Evolutionary conservation across 2,888 invertebrate genomes (phyloP).

Genomic region (Dilophus febrilis): DNA sequence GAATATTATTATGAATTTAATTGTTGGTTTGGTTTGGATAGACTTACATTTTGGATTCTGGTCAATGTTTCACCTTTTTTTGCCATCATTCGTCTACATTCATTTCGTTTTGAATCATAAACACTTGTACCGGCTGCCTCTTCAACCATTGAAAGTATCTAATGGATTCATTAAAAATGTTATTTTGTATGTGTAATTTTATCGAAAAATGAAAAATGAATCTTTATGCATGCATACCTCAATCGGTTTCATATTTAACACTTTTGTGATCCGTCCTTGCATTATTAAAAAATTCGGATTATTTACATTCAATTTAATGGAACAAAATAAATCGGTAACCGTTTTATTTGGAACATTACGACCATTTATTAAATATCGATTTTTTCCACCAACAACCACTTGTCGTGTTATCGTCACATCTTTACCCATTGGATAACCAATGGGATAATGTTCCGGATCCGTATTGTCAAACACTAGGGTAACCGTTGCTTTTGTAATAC

Average conservation of each 20-base stretch:
- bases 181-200: too few species aligned
- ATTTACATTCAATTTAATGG: constrained; percentile 94
- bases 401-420: constrained; percentile 89
- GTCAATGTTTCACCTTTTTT: too few species aligned
- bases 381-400: constrained; percentile 68
- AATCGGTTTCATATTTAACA: constrained; percentile 94
- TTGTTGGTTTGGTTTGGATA: too few species aligned
- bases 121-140: constrained; percentile 96
- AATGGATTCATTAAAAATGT: too few species aligned
- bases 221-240: constrained; percentile 50
- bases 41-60: too few species aligned
- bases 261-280: constrained; percentile 98
- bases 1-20: too few species aligned
- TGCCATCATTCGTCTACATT: too few species aligned
- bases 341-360: constrained; percentile 75
- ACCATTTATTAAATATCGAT: constrained; percentile 89
- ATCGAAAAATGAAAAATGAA: constrained; percentile 6
- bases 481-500: constrained; percentile 87
- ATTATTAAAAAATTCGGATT: constrained; percentile 99
- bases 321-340: constrained; percentile 88
- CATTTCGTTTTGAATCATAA: constrained; percentile 91
- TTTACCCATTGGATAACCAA: constrained; percentile 77
- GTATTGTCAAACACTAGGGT: constrained; percentile 90
- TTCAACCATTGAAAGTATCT: constrained; percentile 93
- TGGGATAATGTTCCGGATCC: constrained; percentile 62